Percentiles rank a stretch among this genome's conserved stretches.
These are phyloP conservation scores for Smittia sp. DNA, from an alignment of 2,888 invertebrate genomes.

Conservation along the genomic window DNA sequence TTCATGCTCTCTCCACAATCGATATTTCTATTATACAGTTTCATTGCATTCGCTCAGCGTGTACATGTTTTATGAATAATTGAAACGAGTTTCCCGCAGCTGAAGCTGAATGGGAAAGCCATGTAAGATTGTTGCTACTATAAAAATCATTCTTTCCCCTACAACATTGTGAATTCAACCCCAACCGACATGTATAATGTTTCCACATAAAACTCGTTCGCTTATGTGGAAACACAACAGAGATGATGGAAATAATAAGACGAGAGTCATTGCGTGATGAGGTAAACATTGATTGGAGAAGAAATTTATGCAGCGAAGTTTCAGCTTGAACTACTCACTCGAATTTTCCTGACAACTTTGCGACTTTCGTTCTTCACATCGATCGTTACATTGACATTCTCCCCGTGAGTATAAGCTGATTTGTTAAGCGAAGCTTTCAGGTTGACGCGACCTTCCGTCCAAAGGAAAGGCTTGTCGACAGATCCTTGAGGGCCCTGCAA, in stretches of 20 bases:
- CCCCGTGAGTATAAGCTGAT: slow-evolving; percentile 74
- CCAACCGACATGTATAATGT: not conserved
- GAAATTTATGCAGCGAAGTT: not conserved
- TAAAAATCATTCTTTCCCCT: slow-evolving; percentile 1
- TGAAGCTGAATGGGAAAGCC: not conserved
- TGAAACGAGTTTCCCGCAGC: not conserved
- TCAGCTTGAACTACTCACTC: slow-evolving; percentile 63
- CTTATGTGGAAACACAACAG: not conserved
- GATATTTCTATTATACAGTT: not conserved
- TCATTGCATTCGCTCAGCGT: not conserved
- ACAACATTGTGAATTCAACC: not conserved
- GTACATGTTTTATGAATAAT: slow-evolving; percentile 7
- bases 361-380: slow-evolving; percentile 72
- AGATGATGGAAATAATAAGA: not conserved
- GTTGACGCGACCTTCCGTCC: slow-evolving; percentile 75
- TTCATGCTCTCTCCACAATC: not conserved
- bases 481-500: slow-evolving; percentile 61
- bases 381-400: slow-evolving; percentile 68
- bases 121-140: not conserved
- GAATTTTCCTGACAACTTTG: slow-evolving; percentile 74
- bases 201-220: not conserved
- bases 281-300: not conserved
- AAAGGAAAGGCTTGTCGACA: slow-evolving; percentile 72
- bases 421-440: slow-evolving; percentile 75
- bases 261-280: not conserved